phyloP scores from a whole-genome alignment of 2,113 vertebrate species.

The Heteronetta atricapilla region DNA sequence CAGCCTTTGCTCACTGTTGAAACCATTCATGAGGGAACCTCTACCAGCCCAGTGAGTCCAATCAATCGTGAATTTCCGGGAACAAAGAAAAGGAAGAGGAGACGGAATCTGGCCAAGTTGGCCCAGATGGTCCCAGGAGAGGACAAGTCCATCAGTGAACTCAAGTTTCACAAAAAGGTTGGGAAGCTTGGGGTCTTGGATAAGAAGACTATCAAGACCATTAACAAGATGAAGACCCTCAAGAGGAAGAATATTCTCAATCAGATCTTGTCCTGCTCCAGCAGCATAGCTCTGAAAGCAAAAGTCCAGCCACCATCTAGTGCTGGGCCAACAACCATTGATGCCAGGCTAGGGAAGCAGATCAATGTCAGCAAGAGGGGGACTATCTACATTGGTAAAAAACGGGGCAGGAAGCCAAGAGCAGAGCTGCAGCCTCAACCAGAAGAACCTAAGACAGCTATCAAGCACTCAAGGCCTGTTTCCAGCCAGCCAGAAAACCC shows the following conservation, averaged over 20 bases:
- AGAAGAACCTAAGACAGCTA: constrained; percentile 88
- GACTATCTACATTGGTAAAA: constrained; percentile 98
- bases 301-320: constrained; percentile 84
- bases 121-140: constrained; percentile 85
- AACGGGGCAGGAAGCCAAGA: constrained; percentile 94
- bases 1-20: constrained; percentile 96
- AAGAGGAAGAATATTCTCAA: constrained; percentile 98
- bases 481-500: constrained; percentile 92
- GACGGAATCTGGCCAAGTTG: constrained; percentile 85
- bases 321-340: constrained; percentile 87
- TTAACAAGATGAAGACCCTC: constrained; percentile 94
- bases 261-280: constrained; percentile 93
- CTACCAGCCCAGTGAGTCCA: constrained; percentile 93
- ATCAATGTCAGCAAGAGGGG: constrained; percentile 99
- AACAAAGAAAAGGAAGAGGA: constrained; percentile 87
- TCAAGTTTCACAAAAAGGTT: constrained; percentile 87
- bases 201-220: constrained; percentile 88
- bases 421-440: constrained; percentile 85
- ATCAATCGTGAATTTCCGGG: constrained; percentile 85
- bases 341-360: constrained; percentile 94
- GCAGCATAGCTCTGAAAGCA: constrained; percentile 86
- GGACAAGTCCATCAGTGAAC: constrained; percentile 79
- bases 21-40: constrained; percentile 96
- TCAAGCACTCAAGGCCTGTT: constrained; percentile 89
- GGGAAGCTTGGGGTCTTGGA: constrained; percentile 84